phyloP scores from a whole-genome alignment of 2,888 invertebrate genomes.

The Acleris holmiana region DNA sequence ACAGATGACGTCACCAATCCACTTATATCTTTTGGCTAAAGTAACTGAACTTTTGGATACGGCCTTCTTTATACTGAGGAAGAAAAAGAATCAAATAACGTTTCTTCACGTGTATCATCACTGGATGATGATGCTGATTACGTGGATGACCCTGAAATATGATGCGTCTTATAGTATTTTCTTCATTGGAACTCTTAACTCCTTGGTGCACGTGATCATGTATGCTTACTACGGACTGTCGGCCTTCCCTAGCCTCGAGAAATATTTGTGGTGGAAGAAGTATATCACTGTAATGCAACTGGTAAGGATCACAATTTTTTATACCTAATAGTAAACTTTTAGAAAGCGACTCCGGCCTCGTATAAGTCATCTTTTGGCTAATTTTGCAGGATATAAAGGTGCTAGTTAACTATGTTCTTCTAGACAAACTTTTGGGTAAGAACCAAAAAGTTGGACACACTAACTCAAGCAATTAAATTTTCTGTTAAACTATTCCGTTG shows the following conservation, averaged over 20 bases:
- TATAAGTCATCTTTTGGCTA: not conserved
- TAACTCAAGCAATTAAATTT: too few relatives aligned
- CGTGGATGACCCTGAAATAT: conserved; percentile 89
- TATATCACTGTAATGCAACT: conserved; percentile 89
- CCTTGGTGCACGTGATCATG: conserved; percentile 92
- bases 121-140: conserved; percentile 87
- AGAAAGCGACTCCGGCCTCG: too few relatives aligned
- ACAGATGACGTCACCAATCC: conserved; percentile 2
- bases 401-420: too few relatives aligned
- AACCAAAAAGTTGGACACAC: too few relatives aligned
- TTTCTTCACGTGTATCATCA: conserved; percentile 96
- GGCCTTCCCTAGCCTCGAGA: conserved; percentile 86
- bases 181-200: conserved; percentile 86
- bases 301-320: conserved; percentile 81
- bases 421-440: too few relatives aligned
- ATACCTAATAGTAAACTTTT: conserved; percentile 51
- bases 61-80: conserved; percentile 93
- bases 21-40: conserved; percentile 86
- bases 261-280: conserved; percentile 90
- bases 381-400: too few relatives aligned
- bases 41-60: conserved; percentile 89
- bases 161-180: conserved; percentile 87
- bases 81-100: conserved; percentile 93
- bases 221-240: conserved; percentile 88
- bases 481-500: too few relatives aligned